Base-by-base conservation (phyloP, 2,888 invertebrate genomes). In the Pristionchus arcanus region DNA sequence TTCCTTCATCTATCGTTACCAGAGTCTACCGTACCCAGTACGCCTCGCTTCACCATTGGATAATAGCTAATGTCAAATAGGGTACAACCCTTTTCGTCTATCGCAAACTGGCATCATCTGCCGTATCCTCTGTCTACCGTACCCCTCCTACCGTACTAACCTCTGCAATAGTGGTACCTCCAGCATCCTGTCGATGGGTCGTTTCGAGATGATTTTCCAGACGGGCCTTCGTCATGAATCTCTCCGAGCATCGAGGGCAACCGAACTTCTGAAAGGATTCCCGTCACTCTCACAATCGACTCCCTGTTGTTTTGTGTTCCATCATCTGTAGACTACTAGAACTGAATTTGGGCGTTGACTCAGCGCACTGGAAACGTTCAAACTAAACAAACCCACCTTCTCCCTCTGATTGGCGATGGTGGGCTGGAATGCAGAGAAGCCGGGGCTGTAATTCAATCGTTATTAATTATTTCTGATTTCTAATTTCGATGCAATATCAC, bases 371-470 rank as follows among this genome's bases (percentile, higher is more conserved):
- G 0, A 2, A 9, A 1, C 3, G 28, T 68, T 15, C 28, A 2
- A 28, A 74, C 9, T 34, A 74, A 74, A 34, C 37, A 74, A 37
- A 34, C 49, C 11, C 49, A 68, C 87, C 88, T 88, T 88, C 74
- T 88, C 88, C 42, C 88, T 74, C 59, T 88, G 74, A 16, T 59
- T 74, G 31, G 21, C 25, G 31, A 77, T 7, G 0, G 88, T 34
- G 15, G 55, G 34, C 9, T 77, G 31, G 15, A 55, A 37, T 19
- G 34, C 28, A 2, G 88, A 63, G 25, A 7, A 77, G 16, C 77
- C 77, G 25, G 55, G 34, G 15, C 88, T 88, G 88, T 31, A 87
- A 87, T 7, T 66, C 68, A 28, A 68, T 68, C 42, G 42, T 42
- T 53, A 4, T 63, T 63, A 0, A 63, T 49, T 49, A 13, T 5